Evolutionary conservation across 35 echinoderm and acorn worm species (phyloP).

Genomic region (Hemicentrotus pulcherrimus): DNA sequence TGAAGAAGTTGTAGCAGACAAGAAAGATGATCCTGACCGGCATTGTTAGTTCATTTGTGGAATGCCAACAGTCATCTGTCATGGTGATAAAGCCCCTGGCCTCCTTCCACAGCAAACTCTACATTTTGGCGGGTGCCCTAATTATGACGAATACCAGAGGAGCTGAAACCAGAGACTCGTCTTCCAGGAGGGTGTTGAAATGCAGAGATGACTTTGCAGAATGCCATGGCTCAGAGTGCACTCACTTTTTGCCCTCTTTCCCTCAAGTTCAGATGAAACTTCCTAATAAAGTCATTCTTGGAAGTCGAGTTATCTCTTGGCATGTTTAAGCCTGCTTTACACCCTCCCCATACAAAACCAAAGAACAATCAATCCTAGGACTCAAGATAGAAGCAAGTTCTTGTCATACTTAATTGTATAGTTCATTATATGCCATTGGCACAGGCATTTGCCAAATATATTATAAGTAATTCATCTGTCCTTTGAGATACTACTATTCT

Average conservation of each 20-base stretch:
- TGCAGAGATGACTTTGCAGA: background rate
- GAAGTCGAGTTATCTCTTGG: background rate
- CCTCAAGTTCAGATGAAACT: background rate
- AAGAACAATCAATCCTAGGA: background rate
- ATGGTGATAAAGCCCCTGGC: background rate
- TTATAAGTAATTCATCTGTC: background rate
- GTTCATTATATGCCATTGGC: background rate
- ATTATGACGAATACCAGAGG: background rate
- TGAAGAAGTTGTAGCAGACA: background rate
- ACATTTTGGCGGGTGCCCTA: background rate
- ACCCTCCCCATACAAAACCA: background rate
- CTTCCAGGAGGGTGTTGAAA: background rate
- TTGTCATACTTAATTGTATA: background rate
- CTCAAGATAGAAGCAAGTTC: background rate
- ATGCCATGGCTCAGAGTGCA: background rate
- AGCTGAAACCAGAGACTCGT: background rate
- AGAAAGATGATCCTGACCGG: background rate
- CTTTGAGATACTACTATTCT: background rate
- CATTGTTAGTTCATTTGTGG: background rate
- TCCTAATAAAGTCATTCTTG: constrained; percentile 19
- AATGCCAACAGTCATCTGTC: background rate
- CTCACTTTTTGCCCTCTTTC: background rate
- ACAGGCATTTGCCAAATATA: background rate
- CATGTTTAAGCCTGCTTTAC: background rate
- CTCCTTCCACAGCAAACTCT: background rate